Base-by-base conservation (phyloP, 2,797 vertebrate species). In the Australoheros facetus region DNA sequence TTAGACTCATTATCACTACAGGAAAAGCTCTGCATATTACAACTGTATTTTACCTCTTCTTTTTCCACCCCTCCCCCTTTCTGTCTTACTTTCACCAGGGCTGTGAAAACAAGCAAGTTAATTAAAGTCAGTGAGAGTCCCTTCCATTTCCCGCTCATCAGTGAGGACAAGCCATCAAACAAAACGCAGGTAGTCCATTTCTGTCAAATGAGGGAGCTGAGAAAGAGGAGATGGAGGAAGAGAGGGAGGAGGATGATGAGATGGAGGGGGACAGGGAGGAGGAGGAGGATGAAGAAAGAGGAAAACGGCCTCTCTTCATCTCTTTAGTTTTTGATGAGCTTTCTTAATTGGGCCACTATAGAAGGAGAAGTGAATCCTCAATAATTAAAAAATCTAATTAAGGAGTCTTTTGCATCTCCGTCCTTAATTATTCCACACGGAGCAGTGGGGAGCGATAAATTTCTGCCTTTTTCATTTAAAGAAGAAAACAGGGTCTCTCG, bases 311-410 rank as follows among this genome's bases (percentile, higher is more conserved):
- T 88, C 86, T 87, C 87, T 92, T 89, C 87, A 90, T 91, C 88
- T 93, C 90, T 89, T 92, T 87, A 89, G 87, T 90, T 94, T 94
- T 94, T 94, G 93, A 95, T 94, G 93, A 93, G 91, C 83, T 91
- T 92, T 92, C 91, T 93, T 95, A 95, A 96, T 95, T 96, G 94
- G 94, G 94, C 90, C 89, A 93, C 94, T 91, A 94, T 93, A 95
- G 91, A 94, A 90, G 89, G 87, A 93, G 89, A 93, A 94, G 91
- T 90, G 93, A 95, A 95, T 95, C 94, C 93, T 95, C 93, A 96
- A 95, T 95, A 95, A 96, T 95, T 96, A 95, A 96, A 95, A 95
- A 95, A 95, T 94, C 95, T 95, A 95, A 96, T 95, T 95, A 96
- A 91, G 89, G 91, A 95, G 92, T 95, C 93, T 94, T 95, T 95